Base-by-base conservation (phyloP, 2,888 invertebrate genomes). In the Carpatolechia fugitivella region DNA sequence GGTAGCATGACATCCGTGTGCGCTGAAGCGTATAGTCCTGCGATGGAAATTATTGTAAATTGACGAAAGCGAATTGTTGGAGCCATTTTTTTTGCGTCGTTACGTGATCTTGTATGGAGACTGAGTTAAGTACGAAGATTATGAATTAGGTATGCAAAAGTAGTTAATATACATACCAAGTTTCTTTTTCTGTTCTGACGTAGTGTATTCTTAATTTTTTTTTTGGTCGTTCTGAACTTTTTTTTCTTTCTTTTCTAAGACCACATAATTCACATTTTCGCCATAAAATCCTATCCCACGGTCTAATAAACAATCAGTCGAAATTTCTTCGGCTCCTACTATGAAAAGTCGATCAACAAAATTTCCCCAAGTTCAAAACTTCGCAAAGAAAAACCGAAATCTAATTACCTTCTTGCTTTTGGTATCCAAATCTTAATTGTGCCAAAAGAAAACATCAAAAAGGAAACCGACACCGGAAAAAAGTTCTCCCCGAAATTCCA, bases 11-110 rank as follows among this genome's bases (percentile, higher is more conserved):
- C 68, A 60, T 60, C 59, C 70, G 70, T 70, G 68, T 69, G 71
- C 68, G 60, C 69, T 72, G 69, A 65, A 68, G 67, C 72, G 66
- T 62, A 66, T 66, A 62, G 64, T 62, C 59, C 52, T 58, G 55
- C 56, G 61, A 63, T 66, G 68, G 65, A 71, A 70, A 73, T 72
- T 65, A 72, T 72, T 63, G 73, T 66, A 72, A 77, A 77, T 76
- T 74, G 75, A 72, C 66, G 69, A 64, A 64, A 66, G 60, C 68
- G 66, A 65, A 68, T 70, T 59, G 67, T 63, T 60, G 61, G 63
- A 57, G 65, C n/a, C n/a, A n/a, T 70, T 69, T 68, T 69, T 49
- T 44, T 44, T 44, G 2, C n/a, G 44, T 44, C 29, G 13, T 44
- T 44, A 44, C 44, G 13, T 29, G 44, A 44, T 44, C 24, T 29